These are phyloP conservation scores for Erpobdella octoculata DNA, from an alignment of 2,888 invertebrate species.

Conservation along the genomic window DNA sequence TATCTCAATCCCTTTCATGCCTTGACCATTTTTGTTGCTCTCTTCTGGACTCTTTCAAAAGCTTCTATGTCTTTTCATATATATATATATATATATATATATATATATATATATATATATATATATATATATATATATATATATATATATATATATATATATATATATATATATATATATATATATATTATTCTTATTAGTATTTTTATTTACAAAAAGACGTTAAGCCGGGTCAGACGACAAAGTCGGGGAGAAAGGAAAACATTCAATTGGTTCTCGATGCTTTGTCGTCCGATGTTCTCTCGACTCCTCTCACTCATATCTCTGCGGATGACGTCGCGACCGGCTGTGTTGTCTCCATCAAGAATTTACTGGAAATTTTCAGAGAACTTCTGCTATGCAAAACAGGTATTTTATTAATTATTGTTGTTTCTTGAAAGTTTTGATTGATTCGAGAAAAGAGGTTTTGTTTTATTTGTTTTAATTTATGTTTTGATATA, in stretches of 20 bases:
- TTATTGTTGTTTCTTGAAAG: not conserved
- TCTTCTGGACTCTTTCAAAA: no score
- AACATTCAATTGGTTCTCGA: not conserved
- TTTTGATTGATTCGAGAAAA: no score
- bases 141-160: not conserved
- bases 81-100: slow-evolving; percentile 2
- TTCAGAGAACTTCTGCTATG: not conserved
- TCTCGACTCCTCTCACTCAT: not conserved
- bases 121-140: no score
- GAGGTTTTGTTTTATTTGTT: no score
- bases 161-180: slow-evolving; percentile 4
- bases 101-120: not conserved
- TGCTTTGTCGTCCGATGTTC: not conserved
- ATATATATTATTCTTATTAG: not conserved
- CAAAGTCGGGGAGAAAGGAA: not conserved
- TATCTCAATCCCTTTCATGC: no score
- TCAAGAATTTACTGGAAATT: slow-evolving; percentile 9
- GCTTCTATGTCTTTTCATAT: not conserved
- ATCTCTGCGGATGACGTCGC: not conserved
- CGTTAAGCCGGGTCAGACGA: not conserved
- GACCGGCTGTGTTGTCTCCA: not conserved
- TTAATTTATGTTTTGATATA: no score
- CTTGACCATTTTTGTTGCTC: no score
- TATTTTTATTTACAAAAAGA: not conserved
- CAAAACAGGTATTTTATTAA: not conserved